Conservation (phyloP, 2,797 vertebrate species). For the Xyrichtys novacula region DNA sequence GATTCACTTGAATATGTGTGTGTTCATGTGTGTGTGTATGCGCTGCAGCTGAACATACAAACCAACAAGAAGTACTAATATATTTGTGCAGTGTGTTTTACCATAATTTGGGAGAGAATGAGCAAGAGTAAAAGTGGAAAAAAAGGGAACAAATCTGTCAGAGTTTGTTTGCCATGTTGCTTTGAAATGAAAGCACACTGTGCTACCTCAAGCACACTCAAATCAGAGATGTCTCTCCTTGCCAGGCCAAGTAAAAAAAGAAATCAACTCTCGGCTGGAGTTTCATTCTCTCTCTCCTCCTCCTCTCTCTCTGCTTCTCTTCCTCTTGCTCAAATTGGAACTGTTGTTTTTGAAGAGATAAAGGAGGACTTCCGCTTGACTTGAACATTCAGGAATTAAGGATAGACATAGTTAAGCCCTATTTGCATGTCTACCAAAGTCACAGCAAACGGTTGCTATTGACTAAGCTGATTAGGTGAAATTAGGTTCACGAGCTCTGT, state of each 20-base stretch:
- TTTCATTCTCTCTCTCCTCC: conserved; percentile 57
- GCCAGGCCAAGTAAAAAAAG: conserved; percentile 70
- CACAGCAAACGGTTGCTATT: conserved; percentile 84
- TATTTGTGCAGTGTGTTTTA: conserved; percentile 81
- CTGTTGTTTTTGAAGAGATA: conserved; percentile 85
- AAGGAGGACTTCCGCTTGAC: conserved; percentile 82
- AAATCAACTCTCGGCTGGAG: conserved; percentile 62
- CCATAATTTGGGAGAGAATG: conserved; percentile 73
- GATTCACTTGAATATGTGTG: conserved; percentile 57
- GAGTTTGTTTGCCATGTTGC: conserved; percentile 86
- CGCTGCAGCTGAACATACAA: conserved; percentile 82
- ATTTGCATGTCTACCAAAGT: conserved; percentile 86
- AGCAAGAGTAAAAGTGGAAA: conserved; percentile 73
- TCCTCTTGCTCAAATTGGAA: conserved; percentile 70
- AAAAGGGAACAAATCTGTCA: conserved; percentile 86
- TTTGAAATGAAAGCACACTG: conserved; percentile 87
- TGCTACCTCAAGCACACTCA: conserved; percentile 88
- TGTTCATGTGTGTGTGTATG: neutral
- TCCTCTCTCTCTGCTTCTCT: conserved; percentile 18
- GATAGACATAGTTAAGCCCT: conserved; percentile 84
- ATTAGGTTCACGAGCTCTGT: conserved; percentile 85
- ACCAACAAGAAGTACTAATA: conserved; percentile 79
- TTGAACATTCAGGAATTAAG: conserved; percentile 84
- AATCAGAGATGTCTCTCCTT: conserved; percentile 82
- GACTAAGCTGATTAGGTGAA: conserved; percentile 88